Evolutionary conservation across 2,888 invertebrate species (phyloP), one percentile per base, ranked within the genome.

Genomic region (Proisotoma minuta): DNA sequence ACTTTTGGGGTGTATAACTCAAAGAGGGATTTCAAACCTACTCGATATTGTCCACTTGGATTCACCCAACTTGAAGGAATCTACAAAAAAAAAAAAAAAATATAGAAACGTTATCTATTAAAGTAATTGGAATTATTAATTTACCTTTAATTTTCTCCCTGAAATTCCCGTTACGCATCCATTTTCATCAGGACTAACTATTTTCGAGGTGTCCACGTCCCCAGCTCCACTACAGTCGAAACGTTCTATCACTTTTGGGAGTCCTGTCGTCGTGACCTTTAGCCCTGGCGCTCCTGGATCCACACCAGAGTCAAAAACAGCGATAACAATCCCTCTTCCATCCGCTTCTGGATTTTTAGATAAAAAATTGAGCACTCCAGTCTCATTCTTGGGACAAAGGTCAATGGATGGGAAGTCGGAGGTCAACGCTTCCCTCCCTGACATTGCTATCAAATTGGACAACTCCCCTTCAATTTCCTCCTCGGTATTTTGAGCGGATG

Each of bases 151-250:
- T 77, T 86, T 87, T 66, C 92, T 84, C 24, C 97, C 97, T 63
- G 91, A 90, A 20, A 95, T 77, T 57, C 96, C 95, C 3, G 77
- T 77, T 23, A 76, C 73, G 70, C 95, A 84, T 34, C 91, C 91
- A 10, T 10, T 18, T 76, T 91, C 87, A 75, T 83, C 82, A 63
- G 77, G 81, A 63, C 84, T 83, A 5, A 87, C 86, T 68, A 88
- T 81, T 63, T 85, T 87, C 57, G 88, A 88, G 5, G 93, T 95
- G 78, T 91, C 91, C 60, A 98, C 94, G 83, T 99, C 98, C 3
- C 98, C 99, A 76, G 92, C 89, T 22, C 99, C 99, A 74, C 91
- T 91, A 76, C 95, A 94, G 81, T 99, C 97, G 77, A 87, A 91
- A 65, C 97, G 84, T 78, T 96, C 96, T 75, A 98, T 86, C 54